Evolutionary conservation across 2,113 vertebrate genomes (phyloP).

Genomic region (Chaetops frenatus): DNA sequence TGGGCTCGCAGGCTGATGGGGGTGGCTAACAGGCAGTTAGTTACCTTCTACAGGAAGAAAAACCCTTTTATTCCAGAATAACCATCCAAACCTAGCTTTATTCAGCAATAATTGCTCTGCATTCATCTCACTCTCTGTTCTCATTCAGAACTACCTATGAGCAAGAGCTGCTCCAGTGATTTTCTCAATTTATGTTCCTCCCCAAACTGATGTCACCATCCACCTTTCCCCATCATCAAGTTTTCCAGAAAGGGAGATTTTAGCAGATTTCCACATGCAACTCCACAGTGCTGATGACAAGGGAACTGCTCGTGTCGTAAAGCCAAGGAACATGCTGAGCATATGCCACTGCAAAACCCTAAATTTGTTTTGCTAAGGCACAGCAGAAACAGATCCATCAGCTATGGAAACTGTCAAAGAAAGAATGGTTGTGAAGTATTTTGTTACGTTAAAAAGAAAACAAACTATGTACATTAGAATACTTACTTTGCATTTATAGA

Average conservation of each 20-base stretch:
- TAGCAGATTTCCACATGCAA: not conserved
- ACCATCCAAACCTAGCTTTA: not conserved
- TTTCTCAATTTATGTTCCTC: not conserved
- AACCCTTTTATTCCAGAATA: not conserved
- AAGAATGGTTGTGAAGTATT: not conserved
- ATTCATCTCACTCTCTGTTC: not conserved
- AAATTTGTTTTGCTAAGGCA: conserved; percentile 18
- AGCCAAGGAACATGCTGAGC: not conserved
- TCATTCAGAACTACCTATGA: not conserved
- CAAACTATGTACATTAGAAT: not conserved
- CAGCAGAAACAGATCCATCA: conserved; percentile 2
- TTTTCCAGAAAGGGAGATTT: not conserved
- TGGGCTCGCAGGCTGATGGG: accelerated
- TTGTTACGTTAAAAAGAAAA: conserved; percentile 28
- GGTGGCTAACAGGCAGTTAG: not conserved
- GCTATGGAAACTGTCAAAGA: conserved; percentile 5
- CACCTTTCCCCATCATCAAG: not conserved
- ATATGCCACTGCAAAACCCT: not conserved
- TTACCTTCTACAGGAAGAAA: not conserved
- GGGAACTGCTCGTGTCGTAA: not conserved
- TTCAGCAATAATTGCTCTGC: not conserved
- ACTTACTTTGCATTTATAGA: conserved; percentile 61
- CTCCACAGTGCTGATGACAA: not conserved
- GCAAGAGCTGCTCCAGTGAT: not conserved
- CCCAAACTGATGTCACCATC: not conserved